Percentiles rank a stretch among this genome's conserved stretches.
These are phyloP conservation scores for Styela plicata DNA, from an alignment of 23 tunicate genomes.

Conservation along the genomic window DNA sequence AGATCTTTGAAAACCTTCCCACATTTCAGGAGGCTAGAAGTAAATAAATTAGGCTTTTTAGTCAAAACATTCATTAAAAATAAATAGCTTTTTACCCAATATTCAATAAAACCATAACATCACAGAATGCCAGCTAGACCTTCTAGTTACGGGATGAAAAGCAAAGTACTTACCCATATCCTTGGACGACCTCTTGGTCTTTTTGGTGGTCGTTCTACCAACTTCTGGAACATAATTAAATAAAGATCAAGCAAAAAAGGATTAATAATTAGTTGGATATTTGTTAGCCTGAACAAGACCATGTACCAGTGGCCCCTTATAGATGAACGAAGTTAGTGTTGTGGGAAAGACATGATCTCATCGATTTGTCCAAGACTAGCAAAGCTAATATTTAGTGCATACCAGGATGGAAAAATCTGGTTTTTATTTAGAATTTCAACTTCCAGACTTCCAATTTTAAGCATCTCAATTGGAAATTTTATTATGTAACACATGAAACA, in stretches of 20 bases:
- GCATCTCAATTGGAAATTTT: too few species aligned
- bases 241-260: background rate
- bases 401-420: too few species aligned
- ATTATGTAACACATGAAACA: too few species aligned
- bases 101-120: background rate
- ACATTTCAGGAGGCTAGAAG: constrained; percentile 95
- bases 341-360: too few species aligned
- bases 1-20: constrained; percentile 93
- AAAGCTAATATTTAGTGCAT: too few species aligned
- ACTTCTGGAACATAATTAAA: constrained; percentile 24
- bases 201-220: constrained; percentile 81
- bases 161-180: constrained; percentile 62
- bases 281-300: too few species aligned
- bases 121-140: background rate
- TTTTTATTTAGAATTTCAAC: too few species aligned
- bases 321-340: too few species aligned
- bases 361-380: too few species aligned
- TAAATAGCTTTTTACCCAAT: too few species aligned
- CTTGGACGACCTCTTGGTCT: constrained; percentile 94
- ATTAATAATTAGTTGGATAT: background rate
- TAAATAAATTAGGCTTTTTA: background rate
- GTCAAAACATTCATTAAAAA: background rate
- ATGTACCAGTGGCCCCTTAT: too few species aligned
- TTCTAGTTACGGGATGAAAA: background rate
- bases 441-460: too few species aligned